Conservation (phyloP, 2,888 invertebrate genomes). For the Chloroclysta siterata region DNA sequence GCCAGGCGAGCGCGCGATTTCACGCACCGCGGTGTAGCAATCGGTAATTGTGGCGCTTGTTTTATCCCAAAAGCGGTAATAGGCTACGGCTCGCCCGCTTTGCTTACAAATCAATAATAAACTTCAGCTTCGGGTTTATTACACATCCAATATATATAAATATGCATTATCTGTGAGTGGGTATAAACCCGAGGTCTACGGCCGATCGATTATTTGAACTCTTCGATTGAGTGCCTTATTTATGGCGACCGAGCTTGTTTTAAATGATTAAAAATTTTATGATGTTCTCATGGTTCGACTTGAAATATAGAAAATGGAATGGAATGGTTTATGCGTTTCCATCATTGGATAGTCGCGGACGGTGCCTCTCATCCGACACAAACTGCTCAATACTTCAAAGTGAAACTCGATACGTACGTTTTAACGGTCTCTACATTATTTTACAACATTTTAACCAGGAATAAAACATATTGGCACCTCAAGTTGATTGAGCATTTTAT, state of each 20-base stretch:
- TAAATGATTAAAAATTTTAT: slow-evolving; percentile 47
- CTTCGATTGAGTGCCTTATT: slow-evolving; percentile 46
- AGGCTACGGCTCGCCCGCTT: slow-evolving; percentile 28
- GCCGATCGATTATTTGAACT: slow-evolving; percentile 44
- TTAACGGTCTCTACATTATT: slow-evolving; percentile 10
- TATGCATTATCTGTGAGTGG: slow-evolving; percentile 43
- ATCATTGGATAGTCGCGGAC: slow-evolving; percentile 15
- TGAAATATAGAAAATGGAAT: slow-evolving; percentile 44
- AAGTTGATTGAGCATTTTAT: slow-evolving; percentile 9
- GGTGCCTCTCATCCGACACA: slow-evolving; percentile 8
- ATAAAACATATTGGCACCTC: slow-evolving; percentile 15
- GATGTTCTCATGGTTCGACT: slow-evolving; percentile 42
- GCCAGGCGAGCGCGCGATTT: slow-evolving; percentile 28
- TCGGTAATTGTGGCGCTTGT: slow-evolving; percentile 47
- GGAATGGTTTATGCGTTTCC: slow-evolving; percentile 42
- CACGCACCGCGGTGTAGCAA: slow-evolving; percentile 42
- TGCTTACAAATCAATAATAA: slow-evolving; percentile 44
- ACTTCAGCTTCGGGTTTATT: slow-evolving; percentile 41
- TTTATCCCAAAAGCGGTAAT: slow-evolving; percentile 38
- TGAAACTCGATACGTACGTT: slow-evolving; percentile 15
- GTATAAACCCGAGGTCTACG: slow-evolving; percentile 42
- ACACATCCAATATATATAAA: slow-evolving; percentile 37
- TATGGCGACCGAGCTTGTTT: slow-evolving; percentile 46
- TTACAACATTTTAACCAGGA: slow-evolving; percentile 8
- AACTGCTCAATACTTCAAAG: slow-evolving; percentile 19